Evolutionary conservation across 2,888 invertebrate species (phyloP).

Genomic region (Coronaproctus castanopsis): DNA sequence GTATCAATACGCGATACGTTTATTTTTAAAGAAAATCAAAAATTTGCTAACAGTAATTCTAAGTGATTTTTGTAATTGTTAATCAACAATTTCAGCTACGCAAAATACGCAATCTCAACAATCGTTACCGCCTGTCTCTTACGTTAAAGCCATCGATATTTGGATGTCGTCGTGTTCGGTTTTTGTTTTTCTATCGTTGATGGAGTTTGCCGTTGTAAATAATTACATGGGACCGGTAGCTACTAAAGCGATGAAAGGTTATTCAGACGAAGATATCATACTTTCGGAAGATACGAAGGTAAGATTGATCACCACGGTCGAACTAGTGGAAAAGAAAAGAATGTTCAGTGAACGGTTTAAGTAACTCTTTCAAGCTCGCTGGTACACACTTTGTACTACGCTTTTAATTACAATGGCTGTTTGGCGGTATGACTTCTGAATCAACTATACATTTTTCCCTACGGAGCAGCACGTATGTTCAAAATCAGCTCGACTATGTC

Average conservation of each 20-base stretch:
- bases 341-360: too few species aligned
- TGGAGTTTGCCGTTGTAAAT: slow-evolving; percentile 79
- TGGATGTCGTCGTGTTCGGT: slow-evolving; percentile 87
- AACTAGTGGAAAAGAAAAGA: neutral
- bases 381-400: too few species aligned
- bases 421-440: too few species aligned
- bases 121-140: slow-evolving; percentile 71
- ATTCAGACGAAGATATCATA: slow-evolving; percentile 62
- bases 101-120: slow-evolving; percentile 84
- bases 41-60: too few species aligned
- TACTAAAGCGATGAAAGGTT: slow-evolving; percentile 75
- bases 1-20: too few species aligned
- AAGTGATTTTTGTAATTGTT: too few species aligned
- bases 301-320: slow-evolving; percentile 4
- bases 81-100: slow-evolving; percentile 47
- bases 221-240: slow-evolving; percentile 73
- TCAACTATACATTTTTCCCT: too few species aligned
- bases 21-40: too few species aligned
- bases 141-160: slow-evolving; percentile 78
- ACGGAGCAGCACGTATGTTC: too few species aligned
- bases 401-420: too few species aligned
- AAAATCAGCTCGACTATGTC: too few species aligned
- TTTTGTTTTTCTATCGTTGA: slow-evolving; percentile 71
- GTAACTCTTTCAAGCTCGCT: too few species aligned
- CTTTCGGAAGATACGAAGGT: slow-evolving; percentile 60